Evolutionary conservation across 2,113 vertebrate genomes (phyloP).

Genomic region (Pedetes capensis): DNA sequence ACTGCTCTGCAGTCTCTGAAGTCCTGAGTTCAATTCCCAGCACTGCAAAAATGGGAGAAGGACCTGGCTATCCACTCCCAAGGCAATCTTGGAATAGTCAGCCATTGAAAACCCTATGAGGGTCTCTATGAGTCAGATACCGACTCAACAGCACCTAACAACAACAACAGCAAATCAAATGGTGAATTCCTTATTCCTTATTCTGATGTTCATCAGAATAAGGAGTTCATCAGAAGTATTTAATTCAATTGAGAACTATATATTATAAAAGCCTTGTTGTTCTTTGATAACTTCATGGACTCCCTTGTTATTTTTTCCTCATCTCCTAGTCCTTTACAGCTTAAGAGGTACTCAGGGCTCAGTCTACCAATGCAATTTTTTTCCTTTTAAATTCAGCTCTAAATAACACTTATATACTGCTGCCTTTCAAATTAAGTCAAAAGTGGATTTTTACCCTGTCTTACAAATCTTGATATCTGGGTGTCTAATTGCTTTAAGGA

Average conservation of each 20-base stretch:
- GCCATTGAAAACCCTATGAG: no score
- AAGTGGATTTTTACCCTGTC: neutral
- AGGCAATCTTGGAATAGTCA: no score
- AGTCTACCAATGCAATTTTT: neutral
- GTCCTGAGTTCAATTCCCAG: no score
- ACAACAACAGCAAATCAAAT: no score
- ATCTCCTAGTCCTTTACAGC: neutral
- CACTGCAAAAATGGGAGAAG: no score
- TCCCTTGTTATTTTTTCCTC: neutral
- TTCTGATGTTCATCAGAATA: no score
- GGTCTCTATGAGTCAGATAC: no score
- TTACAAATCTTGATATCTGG: neutral
- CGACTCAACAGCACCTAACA: no score
- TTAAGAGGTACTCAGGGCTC: neutral
- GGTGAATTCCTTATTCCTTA: no score
- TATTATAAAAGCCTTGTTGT: fast-evolving
- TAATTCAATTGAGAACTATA: neutral
- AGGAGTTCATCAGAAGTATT: neutral
- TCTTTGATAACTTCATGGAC: neutral
- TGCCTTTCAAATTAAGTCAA: neutral
- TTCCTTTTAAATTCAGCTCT: neutral
- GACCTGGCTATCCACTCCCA: no score
- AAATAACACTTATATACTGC: neutral
- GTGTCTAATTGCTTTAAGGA: neutral
- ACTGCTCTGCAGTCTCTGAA: no score